Conservation (phyloP, 2,113 vertebrate species). For the Alethe castanea region DNA sequence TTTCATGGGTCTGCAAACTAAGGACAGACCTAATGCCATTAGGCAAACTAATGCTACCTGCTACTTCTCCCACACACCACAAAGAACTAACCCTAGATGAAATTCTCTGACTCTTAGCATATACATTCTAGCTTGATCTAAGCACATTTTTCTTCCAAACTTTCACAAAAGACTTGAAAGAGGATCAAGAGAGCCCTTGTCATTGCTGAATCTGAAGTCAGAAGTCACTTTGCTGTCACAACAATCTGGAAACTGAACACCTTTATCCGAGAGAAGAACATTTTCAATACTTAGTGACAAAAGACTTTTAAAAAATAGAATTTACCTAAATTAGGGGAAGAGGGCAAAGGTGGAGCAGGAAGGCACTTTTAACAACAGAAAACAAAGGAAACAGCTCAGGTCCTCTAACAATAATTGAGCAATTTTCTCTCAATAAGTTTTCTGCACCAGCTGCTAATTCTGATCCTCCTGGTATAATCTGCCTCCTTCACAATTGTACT, state of each 20-base stretch:
- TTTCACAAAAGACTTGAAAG: not conserved
- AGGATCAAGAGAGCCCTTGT: not conserved
- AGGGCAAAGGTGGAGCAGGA: not conserved
- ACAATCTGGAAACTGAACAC: not conserved
- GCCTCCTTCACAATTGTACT: not conserved
- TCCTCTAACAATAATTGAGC: conserved; percentile 3
- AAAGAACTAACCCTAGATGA: not conserved
- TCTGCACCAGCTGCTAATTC: conserved; percentile 2
- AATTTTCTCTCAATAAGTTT: not conserved
- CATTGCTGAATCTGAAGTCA: not conserved
- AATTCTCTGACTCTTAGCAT: not conserved
- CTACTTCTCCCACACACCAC: not conserved
- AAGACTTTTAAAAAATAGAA: not conserved
- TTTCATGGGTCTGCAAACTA: not conserved
- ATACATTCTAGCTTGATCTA: not conserved
- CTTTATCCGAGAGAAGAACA: rapidly evolving
- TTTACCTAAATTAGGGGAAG: not conserved
- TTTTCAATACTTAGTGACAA: not conserved
- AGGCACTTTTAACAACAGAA: not conserved
- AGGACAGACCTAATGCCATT: not conserved
- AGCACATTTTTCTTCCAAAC: not conserved
- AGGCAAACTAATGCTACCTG: not conserved
- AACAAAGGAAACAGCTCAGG: conserved; percentile 12
- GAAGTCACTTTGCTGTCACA: not conserved
- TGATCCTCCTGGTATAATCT: not conserved